A percentile compares a stretch with the other conserved stretches of the same genome.
phyloP scores from a whole-genome alignment of 37 sponge, comb jelly and placozoan species.

The Axinella damicornis region DNA sequence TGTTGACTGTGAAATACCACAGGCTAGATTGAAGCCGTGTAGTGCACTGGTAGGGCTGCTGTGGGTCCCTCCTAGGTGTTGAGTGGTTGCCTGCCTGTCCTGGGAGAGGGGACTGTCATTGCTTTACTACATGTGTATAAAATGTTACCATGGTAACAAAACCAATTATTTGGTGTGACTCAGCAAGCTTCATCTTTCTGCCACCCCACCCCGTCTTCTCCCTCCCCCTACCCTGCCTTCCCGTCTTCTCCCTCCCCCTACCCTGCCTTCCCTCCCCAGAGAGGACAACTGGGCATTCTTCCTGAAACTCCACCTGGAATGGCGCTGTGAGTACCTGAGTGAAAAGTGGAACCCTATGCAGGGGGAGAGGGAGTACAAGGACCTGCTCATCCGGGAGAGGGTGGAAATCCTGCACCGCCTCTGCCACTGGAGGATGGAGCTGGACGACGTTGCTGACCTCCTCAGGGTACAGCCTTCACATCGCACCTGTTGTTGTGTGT shows the following conservation, averaged over 20 bases:
- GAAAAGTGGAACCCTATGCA: constrained; percentile 77
- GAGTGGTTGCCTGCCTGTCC: too few relatives aligned
- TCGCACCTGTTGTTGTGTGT: too few relatives aligned
- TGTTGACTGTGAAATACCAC: too few relatives aligned
- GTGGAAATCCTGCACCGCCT: constrained; percentile 75
- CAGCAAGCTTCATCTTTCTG: neutral
- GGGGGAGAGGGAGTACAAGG: constrained; percentile 52
- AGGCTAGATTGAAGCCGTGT: too few relatives aligned
- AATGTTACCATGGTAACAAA: too few relatives aligned
- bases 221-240: neutral
- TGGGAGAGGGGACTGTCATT: too few relatives aligned
- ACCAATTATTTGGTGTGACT: too few relatives aligned
- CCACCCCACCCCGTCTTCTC: neutral
- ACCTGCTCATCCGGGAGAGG: constrained; percentile 57
- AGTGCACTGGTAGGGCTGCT: too few relatives aligned
- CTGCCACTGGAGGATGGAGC: constrained; percentile 89
- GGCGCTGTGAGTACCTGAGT: constrained; percentile 75
- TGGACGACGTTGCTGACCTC: constrained; percentile 80
- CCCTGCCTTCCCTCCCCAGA: constrained; percentile 13
- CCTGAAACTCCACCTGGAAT: constrained; percentile 80
- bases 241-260: neutral
- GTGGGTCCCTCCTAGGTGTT: neutral
- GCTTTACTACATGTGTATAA: too few relatives aligned
- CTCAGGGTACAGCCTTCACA: constrained; percentile 54
- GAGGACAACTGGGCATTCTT: constrained; percentile 80